Percentiles rank a stretch among this genome's conserved stretches.
phyloP scores from a whole-genome alignment of 1,140 invertebrate species.

The Tetranychus cinnabarinus region DNA sequence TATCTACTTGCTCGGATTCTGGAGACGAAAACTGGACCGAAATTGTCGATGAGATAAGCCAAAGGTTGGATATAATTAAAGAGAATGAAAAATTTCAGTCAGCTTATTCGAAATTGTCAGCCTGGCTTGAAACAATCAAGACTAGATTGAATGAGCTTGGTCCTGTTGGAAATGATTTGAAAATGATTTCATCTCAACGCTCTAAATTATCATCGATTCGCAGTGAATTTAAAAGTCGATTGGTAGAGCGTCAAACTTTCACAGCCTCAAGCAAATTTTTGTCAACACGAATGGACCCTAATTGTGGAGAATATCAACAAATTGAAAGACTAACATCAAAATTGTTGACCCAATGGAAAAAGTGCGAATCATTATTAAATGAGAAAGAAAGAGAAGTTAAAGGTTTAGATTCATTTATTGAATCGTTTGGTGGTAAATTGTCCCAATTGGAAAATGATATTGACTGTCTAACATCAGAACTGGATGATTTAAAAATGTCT shows the following conservation, averaged over 20 bases:
- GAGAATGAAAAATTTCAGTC: neutral
- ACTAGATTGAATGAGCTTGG: neutral
- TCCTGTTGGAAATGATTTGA: neutral
- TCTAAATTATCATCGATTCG: neutral
- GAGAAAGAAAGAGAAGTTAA: neutral
- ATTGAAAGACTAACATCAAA: neutral
- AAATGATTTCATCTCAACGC: neutral
- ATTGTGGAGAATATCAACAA: neutral
- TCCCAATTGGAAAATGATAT: neutral
- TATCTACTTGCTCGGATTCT: constrained; percentile 8
- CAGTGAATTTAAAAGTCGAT: neutral
- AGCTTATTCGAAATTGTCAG: neutral
- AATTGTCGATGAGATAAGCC: neutral
- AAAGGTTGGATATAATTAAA: neutral
- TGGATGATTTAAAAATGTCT: neutral
- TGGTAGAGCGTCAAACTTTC: neutral
- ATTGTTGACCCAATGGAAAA: neutral
- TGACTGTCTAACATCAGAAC: neutral
- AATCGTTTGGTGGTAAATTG: neutral
- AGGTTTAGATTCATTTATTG: neutral
- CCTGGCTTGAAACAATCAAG: neutral
- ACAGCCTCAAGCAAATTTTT: neutral
- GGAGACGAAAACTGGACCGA: neutral
- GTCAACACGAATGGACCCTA: neutral
- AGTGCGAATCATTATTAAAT: neutral